Evolutionary conservation across 2,113 vertebrate genomes (phyloP).

Genomic region (Epinephelus fuscoguttatus): DNA sequence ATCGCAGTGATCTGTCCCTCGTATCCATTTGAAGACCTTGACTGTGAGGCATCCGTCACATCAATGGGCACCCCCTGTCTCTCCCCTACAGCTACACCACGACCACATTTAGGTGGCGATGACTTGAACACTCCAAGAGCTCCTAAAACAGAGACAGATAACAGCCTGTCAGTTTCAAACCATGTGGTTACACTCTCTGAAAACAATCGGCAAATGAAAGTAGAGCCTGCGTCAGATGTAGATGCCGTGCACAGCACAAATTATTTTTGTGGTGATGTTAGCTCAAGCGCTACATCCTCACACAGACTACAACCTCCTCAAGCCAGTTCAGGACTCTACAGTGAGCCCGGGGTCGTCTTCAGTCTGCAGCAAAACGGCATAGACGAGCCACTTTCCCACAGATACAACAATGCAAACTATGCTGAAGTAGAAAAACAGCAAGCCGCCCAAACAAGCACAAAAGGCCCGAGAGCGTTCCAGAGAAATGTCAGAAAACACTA

Average conservation of each 20-base stretch:
- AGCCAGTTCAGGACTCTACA: background rate
- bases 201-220: slow-evolving; percentile 36
- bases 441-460: slow-evolving; percentile 30
- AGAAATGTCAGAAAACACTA: slow-evolving; percentile 72
- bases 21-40: slow-evolving; percentile 18
- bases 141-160: slow-evolving; percentile 12
- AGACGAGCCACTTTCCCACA: slow-evolving; percentile 9
- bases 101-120: background rate
- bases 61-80: slow-evolving; percentile 12
- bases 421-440: slow-evolving; percentile 7
- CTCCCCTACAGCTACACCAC: background rate
- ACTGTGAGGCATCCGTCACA: slow-evolving; percentile 15
- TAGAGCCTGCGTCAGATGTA: slow-evolving; percentile 23
- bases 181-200: background rate
- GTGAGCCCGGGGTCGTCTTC: background rate
- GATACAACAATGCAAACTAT: background rate
- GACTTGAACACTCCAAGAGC: background rate
- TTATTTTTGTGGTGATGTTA: slow-evolving; percentile 12
- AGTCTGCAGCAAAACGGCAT: background rate
- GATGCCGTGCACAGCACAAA: background rate
- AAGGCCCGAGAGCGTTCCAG: slow-evolving; percentile 58
- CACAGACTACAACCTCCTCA: background rate
- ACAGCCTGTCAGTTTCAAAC: background rate
- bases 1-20: background rate
- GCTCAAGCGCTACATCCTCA: background rate